A percentile compares a stretch with the other conserved stretches of the same genome.
These are phyloP conservation scores for Holothuria glaberrima DNA, from an alignment of 35 echinoderm and acorn worm genomes.

Conservation along the genomic window DNA sequence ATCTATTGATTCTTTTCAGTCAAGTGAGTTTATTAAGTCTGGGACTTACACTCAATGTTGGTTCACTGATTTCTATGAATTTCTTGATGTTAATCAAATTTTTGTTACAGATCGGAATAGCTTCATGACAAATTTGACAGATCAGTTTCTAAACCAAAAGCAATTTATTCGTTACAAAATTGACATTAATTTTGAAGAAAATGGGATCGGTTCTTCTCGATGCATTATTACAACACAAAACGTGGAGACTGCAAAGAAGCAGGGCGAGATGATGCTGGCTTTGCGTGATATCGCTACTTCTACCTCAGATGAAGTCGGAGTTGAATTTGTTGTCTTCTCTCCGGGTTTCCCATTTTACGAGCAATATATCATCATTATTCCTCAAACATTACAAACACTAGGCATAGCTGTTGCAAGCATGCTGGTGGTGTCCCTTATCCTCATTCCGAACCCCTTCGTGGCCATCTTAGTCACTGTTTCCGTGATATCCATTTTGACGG, in stretches of 20 bases:
- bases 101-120: neutral
- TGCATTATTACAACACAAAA: conserved; percentile 34
- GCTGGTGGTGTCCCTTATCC: conserved; percentile 58
- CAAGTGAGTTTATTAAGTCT: conserved; percentile 32
- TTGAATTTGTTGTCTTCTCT: conserved; percentile 40
- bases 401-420: conserved; percentile 60
- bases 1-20: conserved; percentile 22
- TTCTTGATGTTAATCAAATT: conserved; percentile 13
- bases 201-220: conserved; percentile 44
- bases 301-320: neutral
- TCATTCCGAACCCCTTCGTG: conserved; percentile 67
- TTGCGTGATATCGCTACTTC: conserved; percentile 24
- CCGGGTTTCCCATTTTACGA: conserved; percentile 54
- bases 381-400: conserved; percentile 65
- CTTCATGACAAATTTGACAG: neutral
- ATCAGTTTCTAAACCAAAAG: conserved; percentile 28
- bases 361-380: conserved; percentile 40
- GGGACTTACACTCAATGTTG: conserved; percentile 50
- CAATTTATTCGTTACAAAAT: conserved; percentile 14
- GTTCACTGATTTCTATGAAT: conserved; percentile 51
- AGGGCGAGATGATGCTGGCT: conserved; percentile 53
- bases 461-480: conserved; percentile 52
- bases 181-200: conserved; percentile 36
- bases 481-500: conserved; percentile 57
- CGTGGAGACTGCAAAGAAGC: conserved; percentile 18